These are phyloP conservation scores for Holothuria scabra DNA, from an alignment of 53 echinoderm and acorn worm species.

Conservation along the genomic window DNA sequence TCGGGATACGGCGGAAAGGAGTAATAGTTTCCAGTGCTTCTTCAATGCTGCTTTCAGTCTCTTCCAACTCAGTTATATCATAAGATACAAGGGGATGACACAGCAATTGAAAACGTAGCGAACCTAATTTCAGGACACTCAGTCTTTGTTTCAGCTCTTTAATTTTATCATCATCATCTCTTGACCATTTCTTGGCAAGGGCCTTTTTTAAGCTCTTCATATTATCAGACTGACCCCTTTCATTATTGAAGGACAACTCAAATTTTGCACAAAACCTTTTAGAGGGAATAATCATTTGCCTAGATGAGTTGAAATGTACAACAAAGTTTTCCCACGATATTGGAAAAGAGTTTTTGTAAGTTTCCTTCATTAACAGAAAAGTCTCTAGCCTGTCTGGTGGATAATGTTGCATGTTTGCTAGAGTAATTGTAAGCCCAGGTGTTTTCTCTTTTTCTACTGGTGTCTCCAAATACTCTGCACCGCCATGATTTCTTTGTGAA, in stretches of 20 bases:
- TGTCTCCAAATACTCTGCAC: no score
- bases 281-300: not conserved
- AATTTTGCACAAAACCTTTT: conserved; percentile 26
- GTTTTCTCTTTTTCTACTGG: no score
- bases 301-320: not conserved
- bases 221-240: not conserved
- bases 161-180: not conserved
- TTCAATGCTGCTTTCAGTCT: conserved; percentile 65
- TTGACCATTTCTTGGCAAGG: conserved; percentile 28
- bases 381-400: not conserved
- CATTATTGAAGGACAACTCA: not conserved
- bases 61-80: conserved; percentile 63
- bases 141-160: not conserved
- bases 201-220: conserved; percentile 12
- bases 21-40: conserved; percentile 62
- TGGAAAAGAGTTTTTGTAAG: not conserved
- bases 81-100: conserved; percentile 62
- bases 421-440: not conserved
- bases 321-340: not conserved
- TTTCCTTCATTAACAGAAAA: not conserved
- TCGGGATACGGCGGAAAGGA: conserved; percentile 71
- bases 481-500: no score
- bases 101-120: conserved; percentile 6
- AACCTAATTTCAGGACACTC: not conserved
- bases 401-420: not conserved